A percentile compares a stretch with the other conserved stretches of the same genome.
phyloP scores from a whole-genome alignment of 1,140 invertebrate genomes.

The Anastatus disparis region DNA sequence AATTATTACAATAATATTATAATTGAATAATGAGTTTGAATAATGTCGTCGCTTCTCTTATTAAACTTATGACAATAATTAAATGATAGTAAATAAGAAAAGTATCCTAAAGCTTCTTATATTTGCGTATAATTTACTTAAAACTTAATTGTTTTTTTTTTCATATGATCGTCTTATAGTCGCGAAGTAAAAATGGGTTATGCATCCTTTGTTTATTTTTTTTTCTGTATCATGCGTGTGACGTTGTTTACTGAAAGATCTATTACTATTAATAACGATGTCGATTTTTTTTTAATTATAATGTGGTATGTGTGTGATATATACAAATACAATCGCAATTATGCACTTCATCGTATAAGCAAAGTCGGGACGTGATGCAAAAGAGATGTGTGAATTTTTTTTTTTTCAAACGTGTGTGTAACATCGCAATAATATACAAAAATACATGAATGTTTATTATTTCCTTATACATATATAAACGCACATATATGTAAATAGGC shows the following conservation, averaged over 20 bases:
- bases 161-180: background rate
- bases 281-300: background rate
- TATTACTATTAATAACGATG: constrained; percentile 10
- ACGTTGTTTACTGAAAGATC: background rate
- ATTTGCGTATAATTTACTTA: constrained; percentile 30
- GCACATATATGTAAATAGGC: constrained; percentile 6
- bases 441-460: constrained; percentile 19
- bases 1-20: no score
- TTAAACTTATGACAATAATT: constrained; percentile 27
- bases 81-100: constrained; percentile 22
- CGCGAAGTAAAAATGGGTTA: background rate
- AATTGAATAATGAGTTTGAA: no score
- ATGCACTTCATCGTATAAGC: constrained; percentile 15
- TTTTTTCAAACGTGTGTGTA: constrained; percentile 17
- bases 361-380: constrained; percentile 29
- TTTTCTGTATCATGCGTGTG: background rate
- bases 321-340: constrained; percentile 20
- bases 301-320: constrained; percentile 16
- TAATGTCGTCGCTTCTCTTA: background rate
- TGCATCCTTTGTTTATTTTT: background rate
- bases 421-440: constrained; percentile 28
- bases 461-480: constrained; percentile 1
- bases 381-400: no score
- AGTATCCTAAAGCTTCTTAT: constrained; percentile 26
- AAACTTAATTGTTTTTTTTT: constrained; percentile 1